Conservation (phyloP, 1,140 invertebrate genomes). For the Ooceraea biroi region DNA sequence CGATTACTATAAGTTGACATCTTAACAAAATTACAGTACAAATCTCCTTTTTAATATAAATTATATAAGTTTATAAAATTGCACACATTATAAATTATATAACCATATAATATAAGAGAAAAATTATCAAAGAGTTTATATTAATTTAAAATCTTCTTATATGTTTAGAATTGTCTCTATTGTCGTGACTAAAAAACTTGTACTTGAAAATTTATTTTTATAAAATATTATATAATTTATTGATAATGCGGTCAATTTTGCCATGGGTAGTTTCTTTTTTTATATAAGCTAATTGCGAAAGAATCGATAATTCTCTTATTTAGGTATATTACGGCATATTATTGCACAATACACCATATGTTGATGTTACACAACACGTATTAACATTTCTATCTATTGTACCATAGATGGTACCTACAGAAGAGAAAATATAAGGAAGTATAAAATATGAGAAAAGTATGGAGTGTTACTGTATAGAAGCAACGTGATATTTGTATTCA, state of each 20-base stretch:
- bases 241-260: background rate
- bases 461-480: constrained; percentile 15
- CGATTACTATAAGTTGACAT: background rate
- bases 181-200: background rate
- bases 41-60: background rate
- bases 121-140: background rate
- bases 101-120: background rate
- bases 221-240: background rate
- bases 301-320: constrained; percentile 10
- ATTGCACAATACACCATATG: too few relatives aligned
- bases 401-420: background rate
- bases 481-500: constrained; percentile 49
- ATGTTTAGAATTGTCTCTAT: background rate
- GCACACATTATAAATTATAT: background rate
- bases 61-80: constrained; percentile 7
- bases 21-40: constrained; percentile 4
- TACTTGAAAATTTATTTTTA: background rate
- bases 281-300: too few relatives aligned
- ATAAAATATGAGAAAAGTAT: constrained; percentile 27
- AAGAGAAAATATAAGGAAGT: background rate
- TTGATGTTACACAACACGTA: background rate
- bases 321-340: background rate
- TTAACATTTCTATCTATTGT: constrained; percentile 4
- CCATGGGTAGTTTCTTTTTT: background rate
- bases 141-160: background rate